phyloP scores from a whole-genome alignment of 2,113 vertebrate genomes.

The Motacilla tschutschensis region DNA sequence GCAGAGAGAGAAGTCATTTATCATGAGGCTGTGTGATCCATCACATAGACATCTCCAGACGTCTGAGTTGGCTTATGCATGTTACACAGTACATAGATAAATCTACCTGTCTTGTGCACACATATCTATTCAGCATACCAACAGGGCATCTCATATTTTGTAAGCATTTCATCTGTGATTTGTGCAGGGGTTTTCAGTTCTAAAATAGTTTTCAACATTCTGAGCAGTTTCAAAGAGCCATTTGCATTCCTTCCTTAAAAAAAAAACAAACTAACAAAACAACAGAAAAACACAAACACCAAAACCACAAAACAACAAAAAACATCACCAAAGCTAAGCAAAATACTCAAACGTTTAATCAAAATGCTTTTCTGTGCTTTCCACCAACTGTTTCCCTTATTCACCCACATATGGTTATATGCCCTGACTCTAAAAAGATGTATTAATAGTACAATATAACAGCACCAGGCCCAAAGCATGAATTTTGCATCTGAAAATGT shows the following conservation, averaged over 20 bases:
- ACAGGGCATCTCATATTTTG: not conserved
- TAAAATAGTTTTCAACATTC: not conserved
- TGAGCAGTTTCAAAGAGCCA: not conserved
- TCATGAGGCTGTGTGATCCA: not conserved
- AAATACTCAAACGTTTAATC: not conserved
- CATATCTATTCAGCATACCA: not conserved
- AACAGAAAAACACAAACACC: not conserved
- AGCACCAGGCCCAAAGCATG: not conserved
- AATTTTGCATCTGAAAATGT: not conserved
- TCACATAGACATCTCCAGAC: not conserved
- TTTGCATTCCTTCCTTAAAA: not conserved
- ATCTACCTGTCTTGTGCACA: not conserved
- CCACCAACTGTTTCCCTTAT: not conserved
- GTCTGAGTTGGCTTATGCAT: not conserved
- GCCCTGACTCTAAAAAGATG: not conserved
- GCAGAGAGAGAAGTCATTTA: not conserved
- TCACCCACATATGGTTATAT: not conserved
- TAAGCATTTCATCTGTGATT: not conserved
- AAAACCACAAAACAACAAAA: not conserved
- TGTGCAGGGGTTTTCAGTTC: not conserved
- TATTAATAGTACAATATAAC: not conserved
- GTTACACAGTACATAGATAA: not conserved
- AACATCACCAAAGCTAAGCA: not conserved
- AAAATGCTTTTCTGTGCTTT: slow-evolving; percentile 25
- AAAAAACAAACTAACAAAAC: not conserved